Base-by-base conservation (phyloP, 2,888 invertebrate genomes). In the Brenthis ino region DNA sequence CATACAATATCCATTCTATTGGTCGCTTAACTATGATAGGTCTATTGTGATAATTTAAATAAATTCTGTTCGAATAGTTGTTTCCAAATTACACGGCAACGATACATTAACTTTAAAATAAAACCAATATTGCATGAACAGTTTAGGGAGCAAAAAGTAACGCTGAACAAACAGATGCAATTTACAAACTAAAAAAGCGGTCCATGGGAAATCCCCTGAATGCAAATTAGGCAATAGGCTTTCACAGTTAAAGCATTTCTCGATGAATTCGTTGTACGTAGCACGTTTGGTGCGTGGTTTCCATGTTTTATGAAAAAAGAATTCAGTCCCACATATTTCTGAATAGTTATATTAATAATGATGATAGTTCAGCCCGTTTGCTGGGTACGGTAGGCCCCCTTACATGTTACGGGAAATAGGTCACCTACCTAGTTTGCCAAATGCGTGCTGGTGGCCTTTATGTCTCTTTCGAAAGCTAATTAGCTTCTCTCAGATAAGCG, bases 171-270 rank as follows among this genome's bases (percentile, higher is more conserved):
- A 65, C 63, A 68, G 70, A 65, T 68, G 70, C 70, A 64, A 72
- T 72, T 68, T 68, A 65, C 58, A 67, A 68, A 72, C 67, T 57
- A 71, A 71, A 67, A 65, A 66, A 64, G 53, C 50, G 61, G 54
- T n/a, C 47, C 64, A 54, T 57, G 65, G 60, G 28, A 64, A 66
- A 68, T 66, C 66, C 68, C 51, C 66, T 70, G 72, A 72, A 72
- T 72, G 66, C 68, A 72, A 72, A 72, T 72, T 65, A 72, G 70
- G 67, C 67, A 69, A 72, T 70, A 65, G 67, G 68, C 66, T 70
- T 72, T 68, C 60, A 65, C 57, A 61, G 72, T 68, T 70, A 66
- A 68, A 72, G 64, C 63, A 70, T 68, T 65, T 68, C 60, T 68
- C 54, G 55, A 64, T 68, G 63, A 53, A 64, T 68, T 64, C 64